Evolutionary conservation across 2,113 vertebrate species (phyloP).

Genomic region (Lates calcarifer): DNA sequence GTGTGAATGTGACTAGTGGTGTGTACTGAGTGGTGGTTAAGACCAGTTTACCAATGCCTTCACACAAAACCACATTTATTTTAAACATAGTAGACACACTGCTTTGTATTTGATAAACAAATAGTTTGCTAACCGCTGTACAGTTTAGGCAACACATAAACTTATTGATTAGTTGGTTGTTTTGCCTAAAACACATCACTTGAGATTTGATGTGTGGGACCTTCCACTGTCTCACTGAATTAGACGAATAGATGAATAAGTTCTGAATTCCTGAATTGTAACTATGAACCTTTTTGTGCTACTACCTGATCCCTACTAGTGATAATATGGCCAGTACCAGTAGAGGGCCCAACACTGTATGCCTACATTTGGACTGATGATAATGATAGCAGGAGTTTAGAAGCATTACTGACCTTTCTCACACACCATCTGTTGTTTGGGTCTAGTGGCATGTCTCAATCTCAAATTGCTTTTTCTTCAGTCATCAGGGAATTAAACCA

Average conservation of each 20-base stretch:
- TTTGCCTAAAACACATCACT: background rate
- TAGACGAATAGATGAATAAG: background rate
- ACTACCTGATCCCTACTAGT: background rate
- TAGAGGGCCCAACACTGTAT: background rate
- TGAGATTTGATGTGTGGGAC: background rate
- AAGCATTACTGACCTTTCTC: conserved; percentile 1
- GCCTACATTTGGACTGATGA: background rate
- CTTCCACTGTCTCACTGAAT: background rate
- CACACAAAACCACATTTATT: background rate
- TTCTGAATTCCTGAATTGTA: background rate
- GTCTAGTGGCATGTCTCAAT: conserved; percentile 20
- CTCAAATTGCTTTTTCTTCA: conserved; percentile 4
- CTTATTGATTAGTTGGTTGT: background rate
- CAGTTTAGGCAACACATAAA: background rate
- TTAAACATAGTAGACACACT: background rate
- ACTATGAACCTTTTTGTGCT: background rate
- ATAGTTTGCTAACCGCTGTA: background rate
- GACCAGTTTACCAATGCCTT: too few species aligned
- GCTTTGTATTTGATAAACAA: conserved; percentile 4
- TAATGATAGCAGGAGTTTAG: conserved; percentile 23
- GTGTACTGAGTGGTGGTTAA: too few species aligned
- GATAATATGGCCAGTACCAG: background rate
- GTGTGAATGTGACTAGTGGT: too few species aligned
- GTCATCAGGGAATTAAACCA: background rate
- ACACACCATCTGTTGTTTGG: conserved; percentile 40